A percentile compares a stretch with the other conserved stretches of the same genome.
These are phyloP conservation scores for Montifringilla adamsi DNA, from an alignment of 2,113 vertebrate species.

Conservation along the genomic window DNA sequence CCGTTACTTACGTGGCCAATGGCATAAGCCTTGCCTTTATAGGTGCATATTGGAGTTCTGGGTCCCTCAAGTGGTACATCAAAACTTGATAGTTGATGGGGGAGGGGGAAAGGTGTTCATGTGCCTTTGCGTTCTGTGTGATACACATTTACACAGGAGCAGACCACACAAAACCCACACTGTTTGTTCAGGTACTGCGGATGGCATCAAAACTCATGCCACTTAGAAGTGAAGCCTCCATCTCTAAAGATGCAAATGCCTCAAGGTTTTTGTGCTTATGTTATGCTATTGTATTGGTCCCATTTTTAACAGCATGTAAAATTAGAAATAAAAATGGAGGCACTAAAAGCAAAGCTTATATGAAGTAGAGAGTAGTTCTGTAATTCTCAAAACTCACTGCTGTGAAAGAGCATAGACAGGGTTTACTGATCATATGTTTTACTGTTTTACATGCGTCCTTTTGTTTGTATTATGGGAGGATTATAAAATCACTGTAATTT, in stretches of 20 bases:
- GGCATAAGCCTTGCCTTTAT: background rate
- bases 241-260: background rate
- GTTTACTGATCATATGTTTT: background rate
- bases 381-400: background rate
- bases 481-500: background rate
- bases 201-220: background rate
- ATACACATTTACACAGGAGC: accelerated
- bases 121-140: background rate
- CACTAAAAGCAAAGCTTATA: background rate
- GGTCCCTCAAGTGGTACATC: background rate
- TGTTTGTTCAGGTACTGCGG: background rate
- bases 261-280: background rate
- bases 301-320: background rate
- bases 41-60: background rate
- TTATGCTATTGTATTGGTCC: background rate
- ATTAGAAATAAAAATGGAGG: background rate
- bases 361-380: background rate
- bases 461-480: background rate
- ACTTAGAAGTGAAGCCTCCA: background rate
- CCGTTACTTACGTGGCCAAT: background rate
- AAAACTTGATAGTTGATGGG: background rate
- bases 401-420: background rate
- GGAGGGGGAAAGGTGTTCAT: background rate
- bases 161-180: background rate
- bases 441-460: background rate